Conservation (phyloP, 1,140 invertebrate genomes). For the Euura saliciscinereae region DNA sequence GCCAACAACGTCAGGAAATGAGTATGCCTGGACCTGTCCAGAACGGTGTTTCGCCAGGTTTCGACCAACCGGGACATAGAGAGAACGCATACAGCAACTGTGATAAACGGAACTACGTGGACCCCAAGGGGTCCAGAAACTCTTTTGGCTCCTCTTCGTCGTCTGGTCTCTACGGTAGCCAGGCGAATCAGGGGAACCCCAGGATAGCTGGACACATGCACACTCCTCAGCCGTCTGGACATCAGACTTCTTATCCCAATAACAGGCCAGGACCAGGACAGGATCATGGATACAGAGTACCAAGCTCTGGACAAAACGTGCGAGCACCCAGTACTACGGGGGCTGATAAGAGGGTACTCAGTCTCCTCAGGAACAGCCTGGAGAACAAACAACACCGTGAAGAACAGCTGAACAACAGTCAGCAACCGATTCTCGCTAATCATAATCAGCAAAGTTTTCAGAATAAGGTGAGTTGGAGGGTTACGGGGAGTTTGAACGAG, state of each 20-base stretch:
- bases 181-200: constrained; percentile 19
- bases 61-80: constrained; percentile 39
- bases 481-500: not conserved
- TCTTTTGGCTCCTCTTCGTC: constrained; percentile 35
- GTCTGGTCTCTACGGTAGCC: constrained; percentile 28
- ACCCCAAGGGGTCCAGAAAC: constrained; percentile 31
- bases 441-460: constrained; percentile 52
- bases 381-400: constrained; percentile 70
- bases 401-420: constrained; percentile 51
- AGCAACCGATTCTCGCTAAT: constrained; percentile 49
- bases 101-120: constrained; percentile 53
- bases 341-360: constrained; percentile 71
- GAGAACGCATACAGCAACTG: constrained; percentile 42
- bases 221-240: constrained; percentile 30
- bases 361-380: constrained; percentile 70
- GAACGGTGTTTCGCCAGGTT: constrained; percentile 41
- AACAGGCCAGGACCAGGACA: constrained; percentile 36
- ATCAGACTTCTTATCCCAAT: constrained; percentile 32
- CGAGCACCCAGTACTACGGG: constrained; percentile 52
- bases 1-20: constrained; percentile 47
- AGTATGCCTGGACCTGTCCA: constrained; percentile 35
- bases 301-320: constrained; percentile 15
- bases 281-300: constrained; percentile 12
- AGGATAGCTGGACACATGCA: constrained; percentile 13
- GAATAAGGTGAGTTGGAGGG: constrained; percentile 41